Evolutionary conservation across 2,888 invertebrate genomes (phyloP).

Genomic region (Steinernema hermaphroditum): DNA sequence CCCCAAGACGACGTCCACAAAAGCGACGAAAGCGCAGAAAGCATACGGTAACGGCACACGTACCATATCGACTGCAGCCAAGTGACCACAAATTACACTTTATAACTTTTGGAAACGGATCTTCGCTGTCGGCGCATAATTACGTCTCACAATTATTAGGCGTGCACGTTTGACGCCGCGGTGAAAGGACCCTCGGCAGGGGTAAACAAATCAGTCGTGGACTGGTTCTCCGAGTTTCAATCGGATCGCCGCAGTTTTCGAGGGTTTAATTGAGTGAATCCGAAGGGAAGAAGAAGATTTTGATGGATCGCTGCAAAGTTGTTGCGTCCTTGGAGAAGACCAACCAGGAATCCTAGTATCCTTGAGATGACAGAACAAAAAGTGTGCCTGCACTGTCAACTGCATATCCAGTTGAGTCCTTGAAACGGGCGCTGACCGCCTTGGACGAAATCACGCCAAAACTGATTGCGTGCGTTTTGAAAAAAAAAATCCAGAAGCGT

Average conservation of each 20-base stretch:
- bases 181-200: background rate
- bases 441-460: too few relatives aligned
- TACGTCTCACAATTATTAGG: conserved; percentile 7
- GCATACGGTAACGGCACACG: background rate
- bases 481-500: too few relatives aligned
- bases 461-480: too few relatives aligned
- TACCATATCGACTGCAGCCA: background rate
- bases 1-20: background rate
- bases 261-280: background rate
- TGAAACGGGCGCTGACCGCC: too few relatives aligned
- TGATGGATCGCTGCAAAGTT: too few relatives aligned
- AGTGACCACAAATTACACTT: background rate
- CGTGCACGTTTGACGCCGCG: background rate
- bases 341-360: too few relatives aligned
- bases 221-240: background rate
- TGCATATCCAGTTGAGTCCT: too few relatives aligned
- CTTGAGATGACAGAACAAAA: too few relatives aligned
- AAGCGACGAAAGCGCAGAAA: background rate
- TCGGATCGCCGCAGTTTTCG: background rate
- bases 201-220: background rate
- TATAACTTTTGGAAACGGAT: background rate
- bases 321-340: too few relatives aligned
- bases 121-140: background rate
- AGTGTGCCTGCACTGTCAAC: too few relatives aligned
- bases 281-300: too few relatives aligned